Percentiles rank a stretch among this genome's conserved stretches.
Evolutionary conservation across 2,797 vertebrate species (phyloP).

Genomic region (Hoplostethus atlanticus): DNA sequence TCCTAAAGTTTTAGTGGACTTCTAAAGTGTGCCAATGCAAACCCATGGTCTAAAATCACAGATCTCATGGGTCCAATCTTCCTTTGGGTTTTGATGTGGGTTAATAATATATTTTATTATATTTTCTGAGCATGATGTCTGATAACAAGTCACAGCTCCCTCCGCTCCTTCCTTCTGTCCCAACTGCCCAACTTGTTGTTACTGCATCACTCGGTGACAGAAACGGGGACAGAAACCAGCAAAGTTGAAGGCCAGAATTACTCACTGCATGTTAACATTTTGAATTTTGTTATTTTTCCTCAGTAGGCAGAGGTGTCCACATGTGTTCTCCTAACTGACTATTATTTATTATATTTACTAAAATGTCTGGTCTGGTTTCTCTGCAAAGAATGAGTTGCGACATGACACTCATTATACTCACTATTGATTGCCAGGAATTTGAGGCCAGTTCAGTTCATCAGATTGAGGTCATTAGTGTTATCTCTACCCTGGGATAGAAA

Average conservation of each 20-base stretch:
- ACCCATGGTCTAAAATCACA: too few relatives aligned
- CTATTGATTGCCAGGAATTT: background rate
- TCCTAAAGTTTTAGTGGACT: too few relatives aligned
- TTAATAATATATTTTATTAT: slow-evolving; percentile 25
- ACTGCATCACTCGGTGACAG: background rate
- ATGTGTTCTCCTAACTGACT: too few relatives aligned
- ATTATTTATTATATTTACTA: background rate
- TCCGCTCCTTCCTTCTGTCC: background rate
- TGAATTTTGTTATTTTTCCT: background rate
- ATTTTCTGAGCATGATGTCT: slow-evolving; percentile 21
- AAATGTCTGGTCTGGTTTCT: slow-evolving; percentile 16
- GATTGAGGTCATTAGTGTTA: background rate
- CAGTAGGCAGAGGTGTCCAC: too few relatives aligned
- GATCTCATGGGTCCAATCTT: background rate
- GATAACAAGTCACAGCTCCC: slow-evolving; percentile 40
- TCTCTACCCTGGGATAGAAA: too few relatives aligned
- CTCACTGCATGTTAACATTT: background rate
- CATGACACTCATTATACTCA: background rate
- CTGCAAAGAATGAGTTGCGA: background rate
- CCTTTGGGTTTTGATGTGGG: slow-evolving; percentile 32
- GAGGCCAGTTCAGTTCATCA: background rate
- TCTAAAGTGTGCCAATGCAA: too few relatives aligned
- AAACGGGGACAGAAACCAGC: background rate
- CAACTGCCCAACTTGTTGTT: background rate
- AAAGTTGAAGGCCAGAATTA: background rate